phyloP scores from a whole-genome alignment of 2,113 vertebrate genomes.

The Callopanchax toddi region DNA sequence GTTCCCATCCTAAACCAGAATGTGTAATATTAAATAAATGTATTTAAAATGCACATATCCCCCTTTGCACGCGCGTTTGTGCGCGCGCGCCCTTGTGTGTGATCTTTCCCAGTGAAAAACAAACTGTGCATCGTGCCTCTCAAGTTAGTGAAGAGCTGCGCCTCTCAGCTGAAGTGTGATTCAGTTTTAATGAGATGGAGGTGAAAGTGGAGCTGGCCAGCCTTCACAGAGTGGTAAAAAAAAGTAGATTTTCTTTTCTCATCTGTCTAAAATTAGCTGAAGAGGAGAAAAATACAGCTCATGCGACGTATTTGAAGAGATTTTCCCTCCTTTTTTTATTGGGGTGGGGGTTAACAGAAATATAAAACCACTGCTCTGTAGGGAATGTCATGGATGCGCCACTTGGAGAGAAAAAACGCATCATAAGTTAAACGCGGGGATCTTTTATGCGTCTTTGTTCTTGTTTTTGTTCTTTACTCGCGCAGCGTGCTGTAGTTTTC shows the following conservation, averaged over 20 bases:
- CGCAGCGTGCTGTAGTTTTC: conserved; percentile 6
- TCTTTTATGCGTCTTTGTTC: not conserved
- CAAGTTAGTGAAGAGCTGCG: conserved; percentile 37
- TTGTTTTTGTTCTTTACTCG: not conserved
- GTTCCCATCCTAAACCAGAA: not conserved
- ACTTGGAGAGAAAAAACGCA: not conserved
- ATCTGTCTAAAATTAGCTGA: conserved; percentile 46
- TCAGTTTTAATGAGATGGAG: conserved; percentile 63
- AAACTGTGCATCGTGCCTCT: conserved; percentile 31
- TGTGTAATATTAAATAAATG: not conserved
- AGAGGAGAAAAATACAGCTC: conserved; percentile 3
- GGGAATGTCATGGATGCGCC: conserved; percentile 5
- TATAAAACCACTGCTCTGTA: conserved; percentile 15
- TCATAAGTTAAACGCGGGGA: conserved; percentile 17
- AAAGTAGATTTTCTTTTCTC: conserved; percentile 26
- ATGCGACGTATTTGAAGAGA: conserved; percentile 4
- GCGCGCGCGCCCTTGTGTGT: not conserved
- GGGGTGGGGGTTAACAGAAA: conserved; percentile 27
- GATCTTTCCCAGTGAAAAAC: conserved; percentile 19
- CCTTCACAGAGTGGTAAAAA: conserved; percentile 16
- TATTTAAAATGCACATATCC: too few species aligned
- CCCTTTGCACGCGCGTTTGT: not conserved
- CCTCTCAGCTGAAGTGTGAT: conserved; percentile 58
- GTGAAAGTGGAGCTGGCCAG: conserved; percentile 48
- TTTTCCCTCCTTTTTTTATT: not conserved